A percentile compares a stretch with the other conserved stretches of the same genome.
Conservation (phyloP, 2,888 invertebrate genomes). For the Phyto melanocephala region DNA sequence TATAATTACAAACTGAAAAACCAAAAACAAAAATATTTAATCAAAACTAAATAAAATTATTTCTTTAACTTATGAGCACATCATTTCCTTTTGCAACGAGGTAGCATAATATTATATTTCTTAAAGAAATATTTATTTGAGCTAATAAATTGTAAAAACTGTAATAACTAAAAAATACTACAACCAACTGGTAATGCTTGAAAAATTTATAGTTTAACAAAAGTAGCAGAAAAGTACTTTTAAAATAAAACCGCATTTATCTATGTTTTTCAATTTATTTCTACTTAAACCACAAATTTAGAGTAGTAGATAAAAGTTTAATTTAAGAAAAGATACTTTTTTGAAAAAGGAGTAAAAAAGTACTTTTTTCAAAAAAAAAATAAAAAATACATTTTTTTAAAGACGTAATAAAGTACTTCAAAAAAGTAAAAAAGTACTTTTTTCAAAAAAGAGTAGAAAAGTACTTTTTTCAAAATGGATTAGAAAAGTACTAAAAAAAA, state of each 20-base stretch:
- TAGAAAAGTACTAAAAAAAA: too few species aligned
- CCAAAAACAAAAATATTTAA: neutral
- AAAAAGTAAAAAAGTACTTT: neutral
- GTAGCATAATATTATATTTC: conserved; percentile 63
- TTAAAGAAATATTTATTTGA: neutral
- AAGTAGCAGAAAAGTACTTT: neutral
- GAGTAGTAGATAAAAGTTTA: too few species aligned
- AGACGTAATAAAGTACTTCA: neutral
- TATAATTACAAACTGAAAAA: too few species aligned
- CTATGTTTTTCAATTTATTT: too few species aligned
- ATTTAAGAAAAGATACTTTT: too few species aligned
- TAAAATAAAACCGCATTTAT: too few species aligned
- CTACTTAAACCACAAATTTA: too few species aligned
- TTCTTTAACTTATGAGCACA: conserved; percentile 56
- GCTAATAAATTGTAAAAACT: neutral
- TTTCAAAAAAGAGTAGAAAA: too few species aligned
- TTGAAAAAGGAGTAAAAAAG: too few species aligned
- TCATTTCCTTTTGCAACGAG: conserved; percentile 67
- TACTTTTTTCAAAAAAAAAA: too few species aligned
- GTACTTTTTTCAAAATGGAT: too few species aligned
- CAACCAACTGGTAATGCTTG: neutral
- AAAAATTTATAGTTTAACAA: neutral
- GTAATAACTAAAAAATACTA: neutral
- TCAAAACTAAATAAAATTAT: neutral
- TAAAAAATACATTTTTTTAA: neutral